Evolutionary conservation across 2,797 vertebrate genomes (phyloP), one percentile per base, ranked within the genome.

Genomic region (Oryzias sinensis): DNA sequence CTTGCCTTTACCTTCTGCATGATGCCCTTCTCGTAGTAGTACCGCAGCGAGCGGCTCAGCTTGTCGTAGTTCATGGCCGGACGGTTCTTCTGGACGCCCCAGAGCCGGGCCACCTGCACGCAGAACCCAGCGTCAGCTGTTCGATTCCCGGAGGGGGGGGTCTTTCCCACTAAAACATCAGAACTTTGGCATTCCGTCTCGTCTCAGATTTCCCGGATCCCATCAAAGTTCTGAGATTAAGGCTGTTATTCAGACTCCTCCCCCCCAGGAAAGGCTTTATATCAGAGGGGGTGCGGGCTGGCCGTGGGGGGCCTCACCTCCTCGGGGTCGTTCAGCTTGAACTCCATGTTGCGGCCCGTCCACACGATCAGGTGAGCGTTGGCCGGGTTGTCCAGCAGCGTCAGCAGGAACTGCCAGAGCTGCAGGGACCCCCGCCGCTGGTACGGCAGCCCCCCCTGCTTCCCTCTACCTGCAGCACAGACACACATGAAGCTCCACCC

Each of bases 51-150:
- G 43, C 96, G 95, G 79, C 96, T 97, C 75, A 98, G 92, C 80
- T 98, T 98, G 89, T 98, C 96, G 0, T 98, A 98, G 89, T 98
- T 98, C 96, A 98, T 98, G 56, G 95, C 96, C 0, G 96, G 96
- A 1, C 96, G 90, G 73, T 98, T 98, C 87, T 98, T 98, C 85
- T 98, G 96, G 70, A 98, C 91, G 8, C 96, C 96, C 96, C 96
- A 98, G 33, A 95, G 95, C 7, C 96, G 93, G 8, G 96, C 96
- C 45, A 98, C 96, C 96, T 97, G 65, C 6, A 0, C 73, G 15
- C 43, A 60, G 50, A 2, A 5, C 18, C 33, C 33, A 13, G 11
- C 1, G 33, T 37, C 33, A 37, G 33, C 3, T 11, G 33, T 37
- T 37, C 9, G 9, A 11, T 37, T 37, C 33, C 29, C 9, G 9